phyloP scores from a whole-genome alignment of 2,113 vertebrate genomes.

The Lophotis ruficrista region DNA sequence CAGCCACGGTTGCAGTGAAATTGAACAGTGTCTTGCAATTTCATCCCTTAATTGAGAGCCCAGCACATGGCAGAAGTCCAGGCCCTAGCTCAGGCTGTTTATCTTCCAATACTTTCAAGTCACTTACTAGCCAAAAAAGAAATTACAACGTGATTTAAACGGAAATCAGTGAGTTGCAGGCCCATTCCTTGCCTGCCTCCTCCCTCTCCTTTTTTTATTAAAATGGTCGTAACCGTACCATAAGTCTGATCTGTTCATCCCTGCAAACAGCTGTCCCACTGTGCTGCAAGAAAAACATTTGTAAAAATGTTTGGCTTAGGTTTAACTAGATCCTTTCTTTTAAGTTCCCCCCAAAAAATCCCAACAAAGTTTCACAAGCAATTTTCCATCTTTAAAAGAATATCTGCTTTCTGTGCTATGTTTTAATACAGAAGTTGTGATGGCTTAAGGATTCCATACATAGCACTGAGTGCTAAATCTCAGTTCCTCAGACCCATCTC shows the following conservation, averaged over 20 bases:
- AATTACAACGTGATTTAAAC: constrained; percentile 68
- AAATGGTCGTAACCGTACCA: neutral
- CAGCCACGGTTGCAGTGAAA: constrained; percentile 56
- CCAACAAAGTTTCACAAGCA: constrained; percentile 2
- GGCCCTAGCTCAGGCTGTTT: constrained; percentile 71
- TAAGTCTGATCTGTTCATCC: constrained; percentile 16
- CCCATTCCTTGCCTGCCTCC: neutral
- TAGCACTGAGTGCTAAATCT: neutral
- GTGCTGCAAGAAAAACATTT: constrained; percentile 32
- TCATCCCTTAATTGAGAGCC: constrained; percentile 77
- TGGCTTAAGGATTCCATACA: neutral
- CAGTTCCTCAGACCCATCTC: neutral
- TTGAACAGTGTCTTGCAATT: constrained; percentile 68
- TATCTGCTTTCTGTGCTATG: neutral
- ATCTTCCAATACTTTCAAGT: constrained; percentile 73
- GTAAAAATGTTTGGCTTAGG: constrained; percentile 32
- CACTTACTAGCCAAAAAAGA: constrained; percentile 68
- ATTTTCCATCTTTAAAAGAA: neutral
- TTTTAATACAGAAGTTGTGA: neutral
- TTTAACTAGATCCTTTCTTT: constrained; percentile 31
- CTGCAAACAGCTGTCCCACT: constrained; percentile 52
- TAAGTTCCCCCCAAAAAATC: neutral
- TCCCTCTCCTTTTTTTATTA: constrained; percentile 10
- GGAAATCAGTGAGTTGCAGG: constrained; percentile 46
- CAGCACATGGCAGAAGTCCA: constrained; percentile 73